phyloP scores from a whole-genome alignment of 2,888 invertebrate genomes.

The Oligia strigilis region DNA sequence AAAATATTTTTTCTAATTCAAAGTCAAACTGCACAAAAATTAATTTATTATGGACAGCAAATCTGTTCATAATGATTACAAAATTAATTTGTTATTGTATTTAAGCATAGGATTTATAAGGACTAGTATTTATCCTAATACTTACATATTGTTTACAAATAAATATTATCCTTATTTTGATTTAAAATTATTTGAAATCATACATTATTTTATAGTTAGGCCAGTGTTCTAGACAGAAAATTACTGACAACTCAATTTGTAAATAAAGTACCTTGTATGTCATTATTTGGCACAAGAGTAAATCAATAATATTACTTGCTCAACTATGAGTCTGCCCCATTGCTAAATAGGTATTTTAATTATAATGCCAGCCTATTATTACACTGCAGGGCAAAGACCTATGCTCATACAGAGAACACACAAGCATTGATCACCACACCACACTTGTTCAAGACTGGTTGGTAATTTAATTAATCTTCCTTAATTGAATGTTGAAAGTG shows the following conservation, averaged over 20 bases:
- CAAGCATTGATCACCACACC: not conserved
- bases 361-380: not conserved
- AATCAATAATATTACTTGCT: not conserved
- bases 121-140: not conserved
- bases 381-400: not conserved
- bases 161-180: not conserved
- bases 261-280: too few species aligned
- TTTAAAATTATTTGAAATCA: not conserved
- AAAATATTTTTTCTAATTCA: not conserved
- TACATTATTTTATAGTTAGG: not conserved
- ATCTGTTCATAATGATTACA: not conserved
- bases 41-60: not conserved
- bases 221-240: not conserved
- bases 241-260: not conserved
- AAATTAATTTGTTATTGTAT: slow-evolving; percentile 1
- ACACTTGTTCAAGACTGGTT: not conserved
- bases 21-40: not conserved
- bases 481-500: not conserved
- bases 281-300: not conserved
- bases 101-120: not conserved
- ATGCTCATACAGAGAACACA: not conserved
- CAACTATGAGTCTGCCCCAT: not conserved
- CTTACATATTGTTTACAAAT: not conserved
- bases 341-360: not conserved
- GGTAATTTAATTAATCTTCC: not conserved